Conservation (phyloP, 2,113 vertebrate species). For the Drymodes brunneopygia region DNA sequence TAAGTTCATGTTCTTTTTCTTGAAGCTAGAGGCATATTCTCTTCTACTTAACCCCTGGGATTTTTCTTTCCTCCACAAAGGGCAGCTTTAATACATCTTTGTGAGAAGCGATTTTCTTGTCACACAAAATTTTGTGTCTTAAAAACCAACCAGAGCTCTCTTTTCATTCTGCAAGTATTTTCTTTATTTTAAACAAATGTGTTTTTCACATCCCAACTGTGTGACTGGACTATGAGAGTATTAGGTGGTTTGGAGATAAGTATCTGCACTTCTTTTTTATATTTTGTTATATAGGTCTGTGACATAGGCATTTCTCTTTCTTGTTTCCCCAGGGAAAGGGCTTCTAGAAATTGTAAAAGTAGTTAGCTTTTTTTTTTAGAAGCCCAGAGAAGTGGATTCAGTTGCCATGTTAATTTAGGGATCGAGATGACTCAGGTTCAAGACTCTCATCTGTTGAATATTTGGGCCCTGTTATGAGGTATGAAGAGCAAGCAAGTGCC, state of each 20-base stretch:
- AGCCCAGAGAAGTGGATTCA: background rate
- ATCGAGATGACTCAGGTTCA: background rate
- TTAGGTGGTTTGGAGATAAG: background rate
- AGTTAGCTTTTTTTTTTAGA: background rate
- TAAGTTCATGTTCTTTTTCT: background rate
- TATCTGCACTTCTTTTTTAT: background rate
- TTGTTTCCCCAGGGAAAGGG: background rate
- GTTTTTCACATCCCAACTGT: background rate
- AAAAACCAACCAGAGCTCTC: background rate
- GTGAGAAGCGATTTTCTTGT: background rate
- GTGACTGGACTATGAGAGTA: background rate
- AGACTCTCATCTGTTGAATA: background rate
- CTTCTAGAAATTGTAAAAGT: background rate
- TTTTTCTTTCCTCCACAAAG: constrained; percentile 7
- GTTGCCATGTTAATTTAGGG: background rate
- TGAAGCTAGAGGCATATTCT: constrained; percentile 19
- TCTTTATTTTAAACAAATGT: background rate
- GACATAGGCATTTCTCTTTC: background rate
- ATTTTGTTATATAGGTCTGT: background rate
- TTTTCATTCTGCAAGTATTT: background rate
- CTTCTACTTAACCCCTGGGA: background rate
- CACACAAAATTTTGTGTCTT: background rate
- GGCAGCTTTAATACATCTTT: background rate
- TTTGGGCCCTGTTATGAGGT: background rate
- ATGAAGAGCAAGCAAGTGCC: background rate